These are phyloP conservation scores for Dermatophagoides farinae DNA, from an alignment of 1,140 invertebrate species.

Conservation along the genomic window DNA sequence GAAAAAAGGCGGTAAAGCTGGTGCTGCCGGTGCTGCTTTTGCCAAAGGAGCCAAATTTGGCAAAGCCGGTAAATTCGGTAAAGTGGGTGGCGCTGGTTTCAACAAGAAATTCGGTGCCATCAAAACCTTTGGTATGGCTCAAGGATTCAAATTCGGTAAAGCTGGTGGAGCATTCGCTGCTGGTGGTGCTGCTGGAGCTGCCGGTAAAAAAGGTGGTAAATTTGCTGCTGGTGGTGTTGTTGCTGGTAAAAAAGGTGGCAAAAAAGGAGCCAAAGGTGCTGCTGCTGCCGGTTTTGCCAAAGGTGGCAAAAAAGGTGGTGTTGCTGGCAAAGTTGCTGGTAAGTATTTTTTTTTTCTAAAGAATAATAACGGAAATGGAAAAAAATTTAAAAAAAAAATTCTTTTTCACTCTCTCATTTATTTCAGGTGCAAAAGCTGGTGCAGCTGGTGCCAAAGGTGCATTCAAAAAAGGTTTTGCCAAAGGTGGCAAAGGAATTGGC, in stretches of 20 bases:
- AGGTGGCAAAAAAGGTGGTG: neutral
- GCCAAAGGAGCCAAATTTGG: constrained; percentile 10
- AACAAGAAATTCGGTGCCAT: constrained; percentile 14
- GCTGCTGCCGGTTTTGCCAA: neutral
- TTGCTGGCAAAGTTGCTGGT: neutral
- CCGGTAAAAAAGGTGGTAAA: neutral
- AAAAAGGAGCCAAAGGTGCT: neutral
- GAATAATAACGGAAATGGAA: neutral
- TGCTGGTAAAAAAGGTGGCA: neutral
- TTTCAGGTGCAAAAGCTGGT: neutral
- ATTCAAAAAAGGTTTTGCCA: neutral
- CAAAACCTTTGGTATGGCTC: constrained; percentile 8
- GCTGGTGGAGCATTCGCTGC: constrained; percentile 9
- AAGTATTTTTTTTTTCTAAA: neutral
- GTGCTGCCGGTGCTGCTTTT: constrained; percentile 8
- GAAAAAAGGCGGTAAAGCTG: constrained; percentile 1
- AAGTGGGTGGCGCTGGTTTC: constrained; percentile 13
- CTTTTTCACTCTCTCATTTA: neutral
- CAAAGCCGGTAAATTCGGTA: constrained; percentile 8
- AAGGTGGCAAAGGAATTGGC: neutral
- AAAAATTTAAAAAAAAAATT: neutral
- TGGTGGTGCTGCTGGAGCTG: constrained; percentile 7
- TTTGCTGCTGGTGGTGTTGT: neutral
- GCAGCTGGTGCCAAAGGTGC: neutral
- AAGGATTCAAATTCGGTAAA: constrained; percentile 15